These are phyloP conservation scores for Himantopus leucocephalus DNA, from an alignment of 2,113 vertebrate species.

Conservation along the genomic window DNA sequence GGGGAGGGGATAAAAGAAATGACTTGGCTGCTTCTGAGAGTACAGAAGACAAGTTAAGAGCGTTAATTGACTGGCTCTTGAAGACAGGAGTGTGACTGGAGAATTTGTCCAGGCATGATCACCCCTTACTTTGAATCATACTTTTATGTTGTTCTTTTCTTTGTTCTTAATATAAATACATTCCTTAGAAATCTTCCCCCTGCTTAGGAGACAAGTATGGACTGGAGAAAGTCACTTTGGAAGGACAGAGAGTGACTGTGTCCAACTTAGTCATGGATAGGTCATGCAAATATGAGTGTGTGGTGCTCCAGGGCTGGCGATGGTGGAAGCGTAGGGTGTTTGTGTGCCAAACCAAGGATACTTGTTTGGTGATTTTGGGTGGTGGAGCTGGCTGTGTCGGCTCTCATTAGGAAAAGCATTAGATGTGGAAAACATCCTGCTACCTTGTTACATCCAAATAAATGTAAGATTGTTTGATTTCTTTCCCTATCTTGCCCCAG, in stretches of 20 bases:
- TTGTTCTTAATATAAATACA: neutral
- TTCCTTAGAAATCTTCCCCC: neutral
- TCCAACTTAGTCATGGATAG: neutral
- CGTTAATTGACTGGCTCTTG: neutral
- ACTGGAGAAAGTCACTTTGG: neutral
- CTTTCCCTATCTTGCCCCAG: neutral
- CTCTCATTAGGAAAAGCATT: neutral
- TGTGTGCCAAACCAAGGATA: neutral
- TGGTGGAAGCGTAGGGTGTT: neutral
- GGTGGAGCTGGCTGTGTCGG: neutral
- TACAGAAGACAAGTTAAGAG: neutral
- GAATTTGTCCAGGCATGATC: conserved; percentile 16
- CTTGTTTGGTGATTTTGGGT: neutral
- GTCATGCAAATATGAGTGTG: neutral
- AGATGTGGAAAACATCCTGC: neutral
- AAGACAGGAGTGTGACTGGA: conserved; percentile 21
- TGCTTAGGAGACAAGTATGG: neutral
- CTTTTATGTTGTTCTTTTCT: neutral
- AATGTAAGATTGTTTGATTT: neutral
- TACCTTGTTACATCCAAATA: neutral
- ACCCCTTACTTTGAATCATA: neutral
- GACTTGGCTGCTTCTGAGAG: neutral
- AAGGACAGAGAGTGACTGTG: neutral
- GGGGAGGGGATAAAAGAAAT: neutral
- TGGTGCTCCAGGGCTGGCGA: neutral